These are phyloP conservation scores for Slavum lentiscoides DNA, from an alignment of 2,888 invertebrate genomes.

Conservation along the genomic window DNA sequence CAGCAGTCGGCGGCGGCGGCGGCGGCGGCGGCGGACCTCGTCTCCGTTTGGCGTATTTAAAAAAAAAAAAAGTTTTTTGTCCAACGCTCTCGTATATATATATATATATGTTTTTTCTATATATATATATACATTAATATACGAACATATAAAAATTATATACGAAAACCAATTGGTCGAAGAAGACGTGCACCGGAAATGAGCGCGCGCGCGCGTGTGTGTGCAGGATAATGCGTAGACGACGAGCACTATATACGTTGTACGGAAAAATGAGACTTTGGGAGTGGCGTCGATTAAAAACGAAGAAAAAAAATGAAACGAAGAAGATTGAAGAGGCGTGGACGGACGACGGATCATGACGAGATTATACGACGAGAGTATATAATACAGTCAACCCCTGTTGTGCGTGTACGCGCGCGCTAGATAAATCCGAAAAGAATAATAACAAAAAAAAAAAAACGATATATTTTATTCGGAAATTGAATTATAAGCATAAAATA, in stretches of 20 bases:
- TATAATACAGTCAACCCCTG: constrained; percentile 50
- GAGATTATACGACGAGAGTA: constrained; percentile 12
- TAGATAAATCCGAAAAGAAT: constrained; percentile 33
- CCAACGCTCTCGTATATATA: too few relatives aligned
- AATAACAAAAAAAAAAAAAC: neutral
- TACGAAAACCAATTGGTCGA: constrained; percentile 18
- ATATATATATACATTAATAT: neutral
- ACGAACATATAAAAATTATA: constrained; percentile 6
- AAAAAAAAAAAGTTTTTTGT: too few relatives aligned
- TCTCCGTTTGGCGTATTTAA: neutral
- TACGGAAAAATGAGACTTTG: constrained; percentile 33
- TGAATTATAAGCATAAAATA: constrained; percentile 13
- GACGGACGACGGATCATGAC: constrained; percentile 34
- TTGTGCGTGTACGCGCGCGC: neutral
- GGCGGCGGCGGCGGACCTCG: neutral
- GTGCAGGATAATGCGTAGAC: constrained; percentile 3
- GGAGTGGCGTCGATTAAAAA: constrained; percentile 48
- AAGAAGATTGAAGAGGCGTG: constrained; percentile 47
- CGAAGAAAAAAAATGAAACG: neutral
- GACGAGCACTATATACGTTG: neutral
- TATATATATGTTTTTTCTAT: too few relatives aligned
- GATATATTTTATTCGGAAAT: neutral
- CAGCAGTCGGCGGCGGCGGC: too few relatives aligned
- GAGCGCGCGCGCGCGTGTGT: neutral
- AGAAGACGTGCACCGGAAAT: constrained; percentile 40